Evolutionary conservation across 2,113 vertebrate genomes (phyloP), one percentile per base, ranked within the genome.

Genomic region (Zingel zingel): DNA sequence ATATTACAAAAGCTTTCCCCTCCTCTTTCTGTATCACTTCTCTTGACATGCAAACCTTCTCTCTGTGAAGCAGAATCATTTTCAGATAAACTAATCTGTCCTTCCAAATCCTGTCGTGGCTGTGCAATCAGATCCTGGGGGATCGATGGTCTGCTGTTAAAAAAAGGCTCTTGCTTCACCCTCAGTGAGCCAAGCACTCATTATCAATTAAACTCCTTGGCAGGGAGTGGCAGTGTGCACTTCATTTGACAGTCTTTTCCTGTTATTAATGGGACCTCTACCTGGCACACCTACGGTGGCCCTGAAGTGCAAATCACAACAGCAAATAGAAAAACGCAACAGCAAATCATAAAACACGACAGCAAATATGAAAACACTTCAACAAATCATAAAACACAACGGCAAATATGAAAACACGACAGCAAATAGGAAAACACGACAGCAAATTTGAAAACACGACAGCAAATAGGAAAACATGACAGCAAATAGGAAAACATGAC

Each of bases 121-220:
- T 75, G 30, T 58, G 68, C 67, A 72, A 79, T 86, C 77, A 72
- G 82, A 84, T 77, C 53, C 57, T 62, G 21, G 14, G 39, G 58
- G 51, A 82, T 86, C 43, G 33, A 90, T 82, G 39, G 77, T 79
- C 77, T 61, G 75, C 77, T 56, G 76, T 78, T 77, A 85, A 75
- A 83, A 83, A 72, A 77, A 76, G 39, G 39, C 83, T 72, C 50
- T 53, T 48, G 61, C 68, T 39, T 66, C 66, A 83, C 69, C 59
- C 61, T 81, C 86, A 62, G 59, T 74, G 67, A 87, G 77, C 73
- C 27, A 23, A 64, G 21, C 36, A 13, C 79, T 89, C 88, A 92
- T 91, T 84, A 77, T 83, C 88, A 75, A 61, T 86, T 83, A 68
- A 69, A 64, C 77, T 50, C 77, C 59, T 81, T 77, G 71, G 61